A percentile compares a stretch with the other conserved stretches of the same genome.
Evolutionary conservation across 2,888 invertebrate genomes (phyloP).

Genomic region (Euzophera pinguis): DNA sequence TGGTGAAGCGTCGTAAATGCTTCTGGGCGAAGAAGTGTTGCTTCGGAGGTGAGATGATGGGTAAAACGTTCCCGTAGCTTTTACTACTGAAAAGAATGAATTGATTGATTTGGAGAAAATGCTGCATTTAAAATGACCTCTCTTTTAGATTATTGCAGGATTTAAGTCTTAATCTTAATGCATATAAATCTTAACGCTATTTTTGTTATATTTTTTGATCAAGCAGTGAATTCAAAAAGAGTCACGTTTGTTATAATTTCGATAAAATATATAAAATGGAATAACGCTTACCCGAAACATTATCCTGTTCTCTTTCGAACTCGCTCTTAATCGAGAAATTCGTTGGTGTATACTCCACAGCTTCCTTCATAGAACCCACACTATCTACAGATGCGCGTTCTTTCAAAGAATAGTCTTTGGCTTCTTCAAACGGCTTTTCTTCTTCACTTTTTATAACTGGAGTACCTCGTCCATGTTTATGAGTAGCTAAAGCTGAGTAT

Average conservation of each 20-base stretch:
- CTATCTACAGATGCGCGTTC: conserved; percentile 70
- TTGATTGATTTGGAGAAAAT: neutral
- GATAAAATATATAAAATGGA: too few species aligned
- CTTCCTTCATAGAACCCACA: conserved; percentile 58
- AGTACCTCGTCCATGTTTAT: conserved; percentile 70
- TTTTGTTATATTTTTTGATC: too few species aligned
- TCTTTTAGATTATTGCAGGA: too few species aligned
- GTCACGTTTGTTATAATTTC: too few species aligned
- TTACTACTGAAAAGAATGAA: conserved; percentile 87
- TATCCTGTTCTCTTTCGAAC: conserved; percentile 70
- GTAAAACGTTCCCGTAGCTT: conserved; percentile 95
- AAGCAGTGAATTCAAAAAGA: too few species aligned
- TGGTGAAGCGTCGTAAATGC: conserved; percentile 74
- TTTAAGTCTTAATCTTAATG: too few species aligned
- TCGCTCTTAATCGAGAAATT: conserved; percentile 75
- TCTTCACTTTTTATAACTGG: conserved; percentile 68
- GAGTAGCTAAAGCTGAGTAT: conserved; percentile 72
- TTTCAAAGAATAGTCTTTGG: conserved; percentile 75
- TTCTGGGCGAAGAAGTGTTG: conserved; percentile 76
- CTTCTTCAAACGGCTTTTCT: conserved; percentile 66
- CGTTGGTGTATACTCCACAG: conserved; percentile 53
- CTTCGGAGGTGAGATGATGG: conserved; percentile 85
- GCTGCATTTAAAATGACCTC: too few species aligned
- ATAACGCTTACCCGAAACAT: conserved; percentile 68
- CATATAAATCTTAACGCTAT: too few species aligned